Conservation (phyloP, 1,140 invertebrate species). For the Aphidius gifuensis region DNA sequence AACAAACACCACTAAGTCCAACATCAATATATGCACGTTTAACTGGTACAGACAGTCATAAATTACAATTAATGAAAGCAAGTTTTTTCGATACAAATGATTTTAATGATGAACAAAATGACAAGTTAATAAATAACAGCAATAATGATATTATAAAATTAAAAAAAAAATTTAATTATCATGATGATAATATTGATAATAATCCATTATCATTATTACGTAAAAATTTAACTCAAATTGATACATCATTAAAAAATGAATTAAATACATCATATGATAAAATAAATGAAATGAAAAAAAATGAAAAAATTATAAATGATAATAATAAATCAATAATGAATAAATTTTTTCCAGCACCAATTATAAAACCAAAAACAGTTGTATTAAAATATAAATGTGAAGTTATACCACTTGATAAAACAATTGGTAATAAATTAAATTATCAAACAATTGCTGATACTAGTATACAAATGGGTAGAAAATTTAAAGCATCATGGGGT, state of each 20-base stretch:
- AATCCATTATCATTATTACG: no score
- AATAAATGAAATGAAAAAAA: no score
- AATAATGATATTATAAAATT: neutral
- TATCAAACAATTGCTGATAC: conserved; percentile 62
- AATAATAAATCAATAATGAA: conserved; percentile 21
- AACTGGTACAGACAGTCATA: conserved; percentile 62
- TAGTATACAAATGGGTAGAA: conserved; percentile 61
- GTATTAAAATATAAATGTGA: conserved; percentile 51
- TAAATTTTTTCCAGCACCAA: conserved; percentile 32
- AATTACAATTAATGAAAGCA: conserved; percentile 83
- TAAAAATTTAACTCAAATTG: no score
- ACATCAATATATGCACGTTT: conserved; percentile 59
- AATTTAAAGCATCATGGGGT: conserved; percentile 74
- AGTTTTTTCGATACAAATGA: conserved; percentile 63
- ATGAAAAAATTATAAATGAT: conserved; percentile 2
- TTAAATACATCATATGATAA: neutral
- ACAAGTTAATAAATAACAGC: conserved; percentile 11
- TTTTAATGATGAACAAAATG: conserved; percentile 40
- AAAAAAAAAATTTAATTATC: no score
- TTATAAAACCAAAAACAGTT: conserved; percentile 39
- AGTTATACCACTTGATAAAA: conserved; percentile 49
- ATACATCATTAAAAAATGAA: no score
- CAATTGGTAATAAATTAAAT: conserved; percentile 51
- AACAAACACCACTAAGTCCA: conserved; percentile 50
- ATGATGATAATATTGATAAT: no score